A percentile compares a stretch with the other conserved stretches of the same genome.
Conservation (phyloP, 2,888 invertebrate species). For the Apantesis nais region DNA sequence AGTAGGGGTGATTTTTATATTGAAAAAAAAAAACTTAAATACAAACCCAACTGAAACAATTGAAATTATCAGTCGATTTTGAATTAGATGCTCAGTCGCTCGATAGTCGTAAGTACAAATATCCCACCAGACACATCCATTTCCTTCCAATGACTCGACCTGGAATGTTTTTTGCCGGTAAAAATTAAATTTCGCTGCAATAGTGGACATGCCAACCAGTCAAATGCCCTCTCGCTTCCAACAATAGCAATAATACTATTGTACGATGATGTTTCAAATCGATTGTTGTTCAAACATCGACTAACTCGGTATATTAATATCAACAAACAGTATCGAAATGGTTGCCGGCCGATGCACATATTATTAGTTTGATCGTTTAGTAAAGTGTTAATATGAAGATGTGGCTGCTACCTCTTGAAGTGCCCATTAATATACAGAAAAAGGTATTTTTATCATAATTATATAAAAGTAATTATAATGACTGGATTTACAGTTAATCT, state of each 20-base stretch:
- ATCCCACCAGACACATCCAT: not conserved
- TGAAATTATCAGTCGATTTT: not conserved
- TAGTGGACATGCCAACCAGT: conserved; percentile 5
- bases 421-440: conserved; percentile 26
- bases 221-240: conserved; percentile 13
- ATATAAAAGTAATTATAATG: not conserved
- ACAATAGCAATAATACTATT: conserved; percentile 20
- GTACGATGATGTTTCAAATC: conserved; percentile 22
- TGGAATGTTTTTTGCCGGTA: not conserved
- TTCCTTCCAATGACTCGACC: not conserved
- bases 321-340: conserved; percentile 35
- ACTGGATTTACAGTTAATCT: no score
- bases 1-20: no score
- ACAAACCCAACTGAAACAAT: no score
- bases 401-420: conserved; percentile 28
- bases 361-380: conserved; percentile 7
- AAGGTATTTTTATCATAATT: conserved; percentile 24
- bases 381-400: conserved; percentile 22
- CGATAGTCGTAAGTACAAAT: not conserved
- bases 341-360: conserved; percentile 17
- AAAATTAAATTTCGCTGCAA: conserved; percentile 2
- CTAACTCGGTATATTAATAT: conserved; percentile 37
- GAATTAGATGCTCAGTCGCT: not conserved
- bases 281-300: conserved; percentile 43
- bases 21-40: no score